Percentiles rank a stretch among this genome's conserved stretches.
Conservation (phyloP, 1,140 invertebrate species). For the Sesamia nonagrioides region DNA sequence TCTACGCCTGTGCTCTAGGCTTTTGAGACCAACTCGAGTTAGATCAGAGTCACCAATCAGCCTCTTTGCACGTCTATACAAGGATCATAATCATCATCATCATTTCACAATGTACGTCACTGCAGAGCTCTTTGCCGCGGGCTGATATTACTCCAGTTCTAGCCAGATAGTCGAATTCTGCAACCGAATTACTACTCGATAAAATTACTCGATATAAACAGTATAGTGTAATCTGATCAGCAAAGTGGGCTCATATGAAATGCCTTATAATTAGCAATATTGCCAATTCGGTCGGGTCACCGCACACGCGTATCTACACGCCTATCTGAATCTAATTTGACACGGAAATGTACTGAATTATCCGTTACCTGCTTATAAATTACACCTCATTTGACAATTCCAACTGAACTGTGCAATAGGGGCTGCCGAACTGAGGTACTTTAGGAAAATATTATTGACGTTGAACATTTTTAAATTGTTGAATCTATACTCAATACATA, state of each 20-base stretch:
- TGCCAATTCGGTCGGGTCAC: constrained; percentile 52
- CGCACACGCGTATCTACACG: constrained; percentile 49
- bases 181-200: background rate
- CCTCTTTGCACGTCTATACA: too few species aligned
- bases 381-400: constrained; percentile 40
- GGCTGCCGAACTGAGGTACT: constrained; percentile 3
- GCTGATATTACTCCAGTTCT: constrained; percentile 15
- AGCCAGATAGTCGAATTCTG: constrained; percentile 4
- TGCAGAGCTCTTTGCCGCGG: constrained; percentile 15
- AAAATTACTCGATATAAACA: constrained; percentile 20
- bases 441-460: background rate
- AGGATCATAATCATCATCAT: constrained; percentile 1
- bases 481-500: too few species aligned
- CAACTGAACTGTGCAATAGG: background rate
- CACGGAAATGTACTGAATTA: constrained; percentile 46
- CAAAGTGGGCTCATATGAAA: constrained; percentile 9
- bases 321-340: constrained; percentile 50
- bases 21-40: too few species aligned
- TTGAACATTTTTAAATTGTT: background rate
- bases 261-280: constrained; percentile 53
- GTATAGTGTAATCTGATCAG: constrained; percentile 33
- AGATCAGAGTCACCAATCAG: too few species aligned
- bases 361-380: constrained; percentile 40
- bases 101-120: background rate
- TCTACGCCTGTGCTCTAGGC: too few species aligned